Conservation (phyloP, 2,888 invertebrate genomes). For the Sphaerophoria taeniata region DNA sequence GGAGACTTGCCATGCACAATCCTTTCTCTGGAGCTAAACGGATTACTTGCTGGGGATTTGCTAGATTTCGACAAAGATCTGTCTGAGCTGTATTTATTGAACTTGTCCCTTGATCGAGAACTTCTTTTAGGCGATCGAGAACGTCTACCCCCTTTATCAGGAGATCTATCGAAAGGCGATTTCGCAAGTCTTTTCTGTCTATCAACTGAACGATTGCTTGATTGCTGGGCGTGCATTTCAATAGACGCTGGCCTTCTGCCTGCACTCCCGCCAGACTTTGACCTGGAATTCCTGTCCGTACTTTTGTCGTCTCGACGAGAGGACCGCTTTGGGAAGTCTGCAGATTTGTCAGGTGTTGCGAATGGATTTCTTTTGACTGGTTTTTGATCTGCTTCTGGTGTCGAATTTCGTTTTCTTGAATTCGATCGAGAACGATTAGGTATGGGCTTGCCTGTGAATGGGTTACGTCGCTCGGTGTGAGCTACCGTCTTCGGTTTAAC, state of each 20-base stretch:
- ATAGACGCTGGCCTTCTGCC: constrained; percentile 39
- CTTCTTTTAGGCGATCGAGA: constrained; percentile 31
- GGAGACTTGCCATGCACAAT: neutral
- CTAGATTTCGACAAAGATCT: constrained; percentile 26
- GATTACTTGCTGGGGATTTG: constrained; percentile 20
- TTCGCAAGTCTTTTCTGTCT: constrained; percentile 10
- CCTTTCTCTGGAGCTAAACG: constrained; percentile 9
- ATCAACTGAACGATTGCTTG: constrained; percentile 33
- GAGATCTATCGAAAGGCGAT: neutral
- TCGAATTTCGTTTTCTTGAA: constrained; percentile 5
- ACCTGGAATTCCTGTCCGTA: constrained; percentile 5
- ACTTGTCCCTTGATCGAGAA: constrained; percentile 21
- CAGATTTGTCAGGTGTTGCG: constrained; percentile 27
- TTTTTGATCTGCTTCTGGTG: constrained; percentile 7
- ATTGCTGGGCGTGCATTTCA: constrained; percentile 27
- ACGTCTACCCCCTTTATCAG: constrained; percentile 37
- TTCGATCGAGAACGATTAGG: constrained; percentile 1
- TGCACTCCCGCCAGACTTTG: neutral
- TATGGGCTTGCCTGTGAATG: constrained; percentile 22
- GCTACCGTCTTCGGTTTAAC: constrained; percentile 6
- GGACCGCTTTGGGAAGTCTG: neutral
- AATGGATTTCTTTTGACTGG: constrained; percentile 47
- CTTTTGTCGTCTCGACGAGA: constrained; percentile 13
- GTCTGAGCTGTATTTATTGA: constrained; percentile 2
- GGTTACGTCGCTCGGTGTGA: neutral